A percentile compares a stretch with the other conserved stretches of the same genome.
Conservation (phyloP, 2,113 vertebrate species). For the Orthochromis malagaraziensis region DNA sequence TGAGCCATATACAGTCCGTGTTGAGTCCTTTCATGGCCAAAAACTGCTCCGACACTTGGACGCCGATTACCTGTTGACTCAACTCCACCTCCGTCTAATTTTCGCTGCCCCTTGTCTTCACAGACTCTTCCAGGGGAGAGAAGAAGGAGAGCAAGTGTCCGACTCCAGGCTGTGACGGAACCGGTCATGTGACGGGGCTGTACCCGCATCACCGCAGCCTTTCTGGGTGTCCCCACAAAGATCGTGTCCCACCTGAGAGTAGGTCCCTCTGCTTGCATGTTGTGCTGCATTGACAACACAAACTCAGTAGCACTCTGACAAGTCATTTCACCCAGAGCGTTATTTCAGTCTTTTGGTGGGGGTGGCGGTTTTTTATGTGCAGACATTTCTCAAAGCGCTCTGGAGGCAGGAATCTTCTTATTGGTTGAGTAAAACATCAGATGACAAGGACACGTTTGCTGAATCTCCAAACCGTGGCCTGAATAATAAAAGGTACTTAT, state of each 20-base stretch:
- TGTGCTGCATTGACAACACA: not conserved
- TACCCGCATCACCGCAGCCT: constrained; percentile 99
- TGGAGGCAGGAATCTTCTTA: not conserved
- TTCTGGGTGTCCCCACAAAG: constrained; percentile 99
- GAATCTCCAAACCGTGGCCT: not conserved
- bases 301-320: not conserved
- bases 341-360: not conserved
- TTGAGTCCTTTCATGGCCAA: not conserved
- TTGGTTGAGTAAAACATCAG: not conserved
- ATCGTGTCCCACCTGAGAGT: constrained; percentile 99
- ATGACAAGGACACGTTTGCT: not conserved
- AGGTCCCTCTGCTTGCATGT: constrained; percentile 61
- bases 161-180: constrained; percentile 96
- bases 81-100: not conserved
- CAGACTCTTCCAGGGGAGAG: constrained; percentile 94
- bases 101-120: not conserved
- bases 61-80: not conserved
- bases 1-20: not conserved
- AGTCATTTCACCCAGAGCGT: not conserved
- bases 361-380: not conserved
- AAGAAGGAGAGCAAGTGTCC: constrained; percentile 99
- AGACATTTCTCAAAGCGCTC: not conserved
- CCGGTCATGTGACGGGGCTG: constrained; percentile 96
- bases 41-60: not conserved
- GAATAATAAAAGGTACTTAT: not conserved